Conservation (phyloP, 1,140 invertebrate genomes). For the Cephus cinctus region DNA sequence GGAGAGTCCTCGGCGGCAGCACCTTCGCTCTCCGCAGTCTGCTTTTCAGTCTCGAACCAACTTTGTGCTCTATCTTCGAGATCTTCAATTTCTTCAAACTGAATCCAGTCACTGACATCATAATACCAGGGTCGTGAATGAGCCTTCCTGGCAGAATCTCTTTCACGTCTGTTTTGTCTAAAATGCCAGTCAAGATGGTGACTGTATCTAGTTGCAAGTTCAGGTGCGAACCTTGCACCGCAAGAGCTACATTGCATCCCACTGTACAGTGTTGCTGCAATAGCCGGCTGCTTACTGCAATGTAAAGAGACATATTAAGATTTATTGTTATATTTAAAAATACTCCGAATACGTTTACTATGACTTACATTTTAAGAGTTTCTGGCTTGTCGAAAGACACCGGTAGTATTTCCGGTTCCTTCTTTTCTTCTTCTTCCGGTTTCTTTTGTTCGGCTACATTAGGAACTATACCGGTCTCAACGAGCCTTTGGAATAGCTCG, state of each 20-base stretch:
- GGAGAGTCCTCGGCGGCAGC: constrained; percentile 49
- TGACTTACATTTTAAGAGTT: constrained; percentile 72
- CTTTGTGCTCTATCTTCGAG: constrained; percentile 87
- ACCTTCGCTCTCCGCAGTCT: constrained; percentile 56
- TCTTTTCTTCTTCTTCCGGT: constrained; percentile 49
- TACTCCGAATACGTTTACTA: constrained; percentile 6
- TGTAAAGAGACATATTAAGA: constrained; percentile 19
- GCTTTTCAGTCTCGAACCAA: constrained; percentile 79
- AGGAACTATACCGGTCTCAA: constrained; percentile 80
- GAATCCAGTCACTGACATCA: constrained; percentile 87
- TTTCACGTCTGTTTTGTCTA: constrained; percentile 84
- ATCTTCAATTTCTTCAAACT: constrained; percentile 93
- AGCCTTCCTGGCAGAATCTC: constrained; percentile 79
- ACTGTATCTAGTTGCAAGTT: constrained; percentile 84
- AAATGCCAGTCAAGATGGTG: constrained; percentile 98
- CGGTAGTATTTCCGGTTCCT: constrained; percentile 59
- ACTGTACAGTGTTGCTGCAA: constrained; percentile 71
- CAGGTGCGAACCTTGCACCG: constrained; percentile 84
- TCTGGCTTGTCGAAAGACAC: constrained; percentile 69
- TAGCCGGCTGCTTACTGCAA: constrained; percentile 63
- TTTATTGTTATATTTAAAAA: background rate
- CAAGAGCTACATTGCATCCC: constrained; percentile 95
- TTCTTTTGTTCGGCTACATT: constrained; percentile 50
- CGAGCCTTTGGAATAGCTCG: constrained; percentile 79
- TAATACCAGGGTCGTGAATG: constrained; percentile 88